Conservation (phyloP, 2,888 invertebrate genomes). For the Eupsilia transversa region DNA sequence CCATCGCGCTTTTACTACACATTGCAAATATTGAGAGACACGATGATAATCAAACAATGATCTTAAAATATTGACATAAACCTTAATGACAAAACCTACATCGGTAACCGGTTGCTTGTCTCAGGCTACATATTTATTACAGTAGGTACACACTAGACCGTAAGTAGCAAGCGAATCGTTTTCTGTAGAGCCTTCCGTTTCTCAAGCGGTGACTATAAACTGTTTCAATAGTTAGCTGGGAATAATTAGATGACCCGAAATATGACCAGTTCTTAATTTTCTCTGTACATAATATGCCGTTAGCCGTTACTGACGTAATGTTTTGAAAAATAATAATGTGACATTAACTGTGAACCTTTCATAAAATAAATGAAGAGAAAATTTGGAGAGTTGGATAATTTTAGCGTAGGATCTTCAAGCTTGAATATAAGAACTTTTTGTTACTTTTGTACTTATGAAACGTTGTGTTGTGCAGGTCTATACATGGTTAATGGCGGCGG, state of each 20-base stretch:
- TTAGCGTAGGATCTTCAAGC: too few relatives aligned
- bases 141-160: not conserved
- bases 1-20: not conserved
- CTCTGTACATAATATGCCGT: too few relatives aligned
- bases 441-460: not conserved
- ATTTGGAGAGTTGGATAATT: too few relatives aligned
- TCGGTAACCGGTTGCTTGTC: constrained; percentile 27
- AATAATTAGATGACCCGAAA: too few relatives aligned
- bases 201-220: not conserved
- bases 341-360: too few relatives aligned
- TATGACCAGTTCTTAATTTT: too few relatives aligned
- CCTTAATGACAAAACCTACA: constrained; percentile 11
- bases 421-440: not conserved
- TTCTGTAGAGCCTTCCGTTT: constrained; percentile 7
- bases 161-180: constrained; percentile 19
- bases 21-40: constrained; percentile 47
- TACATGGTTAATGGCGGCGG: constrained; percentile 93
- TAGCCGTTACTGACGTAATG: too few relatives aligned
- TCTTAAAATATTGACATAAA: constrained; percentile 14
- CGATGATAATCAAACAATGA: constrained; percentile 21
- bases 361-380: too few relatives aligned
- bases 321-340: too few relatives aligned
- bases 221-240: not conserved
- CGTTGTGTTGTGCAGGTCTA: constrained; percentile 85
- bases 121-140: not conserved